Percentiles rank a stretch among this genome's conserved stretches.
Conservation (phyloP, 2,113 vertebrate genomes). For the Petromus typicus region DNA sequence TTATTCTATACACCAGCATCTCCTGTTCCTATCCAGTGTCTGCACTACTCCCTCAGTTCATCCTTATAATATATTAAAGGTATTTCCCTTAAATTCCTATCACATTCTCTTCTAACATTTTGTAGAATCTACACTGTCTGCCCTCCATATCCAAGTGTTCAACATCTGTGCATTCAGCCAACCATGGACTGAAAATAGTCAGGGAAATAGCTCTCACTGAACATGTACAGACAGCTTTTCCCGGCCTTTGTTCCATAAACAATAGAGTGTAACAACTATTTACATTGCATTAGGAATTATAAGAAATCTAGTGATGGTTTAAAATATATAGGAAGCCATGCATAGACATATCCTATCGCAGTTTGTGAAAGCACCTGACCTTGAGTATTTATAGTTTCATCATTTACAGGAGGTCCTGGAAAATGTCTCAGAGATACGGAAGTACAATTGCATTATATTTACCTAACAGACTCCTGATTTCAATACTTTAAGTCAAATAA, state of each 20-base stretch:
- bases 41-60: neutral
- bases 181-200: neutral
- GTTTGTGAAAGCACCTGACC: too few species aligned
- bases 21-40: neutral
- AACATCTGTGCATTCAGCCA: neutral
- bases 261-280: neutral
- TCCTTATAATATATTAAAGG: neutral
- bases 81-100: neutral
- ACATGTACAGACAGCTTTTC: neutral
- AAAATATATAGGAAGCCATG: neutral
- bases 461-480: neutral
- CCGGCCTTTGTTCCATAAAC: neutral
- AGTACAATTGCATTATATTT: neutral
- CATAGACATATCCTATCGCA: neutral
- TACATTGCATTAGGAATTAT: neutral
- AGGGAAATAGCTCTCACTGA: neutral
- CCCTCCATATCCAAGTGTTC: too few species aligned
- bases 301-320: neutral
- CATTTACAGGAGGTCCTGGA: too few species aligned
- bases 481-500: neutral
- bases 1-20: neutral
- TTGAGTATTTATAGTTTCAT: neutral
- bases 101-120: neutral
- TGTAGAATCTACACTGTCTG: neutral
- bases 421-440: neutral